Conservation (phyloP, 2,888 invertebrate genomes). For the Crematogaster levior region DNA sequence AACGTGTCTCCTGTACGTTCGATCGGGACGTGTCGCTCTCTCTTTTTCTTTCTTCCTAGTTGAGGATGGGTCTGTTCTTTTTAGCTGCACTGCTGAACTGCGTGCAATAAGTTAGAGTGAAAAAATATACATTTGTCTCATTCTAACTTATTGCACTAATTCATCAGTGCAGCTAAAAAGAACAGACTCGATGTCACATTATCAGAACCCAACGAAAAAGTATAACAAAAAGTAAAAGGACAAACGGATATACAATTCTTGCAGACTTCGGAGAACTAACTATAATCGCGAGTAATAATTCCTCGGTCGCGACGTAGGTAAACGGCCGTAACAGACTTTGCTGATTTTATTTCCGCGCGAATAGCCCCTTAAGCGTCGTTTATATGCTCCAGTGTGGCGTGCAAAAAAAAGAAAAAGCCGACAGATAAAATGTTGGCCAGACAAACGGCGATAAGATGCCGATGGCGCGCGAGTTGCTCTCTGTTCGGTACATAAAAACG, state of each 20-base stretch:
- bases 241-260: neutral
- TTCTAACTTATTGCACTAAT: no score
- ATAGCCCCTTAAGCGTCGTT: neutral
- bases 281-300: constrained; percentile 21
- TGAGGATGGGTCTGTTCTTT: no score
- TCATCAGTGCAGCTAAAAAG: no score
- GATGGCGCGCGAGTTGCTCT: neutral
- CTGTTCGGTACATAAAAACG: neutral
- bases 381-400: neutral
- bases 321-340: neutral
- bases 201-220: neutral
- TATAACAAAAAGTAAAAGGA: neutral
- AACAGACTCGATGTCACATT: no score
- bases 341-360: constrained; percentile 5
- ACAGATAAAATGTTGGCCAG: neutral
- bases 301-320: neutral
- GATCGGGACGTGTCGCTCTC: neutral
- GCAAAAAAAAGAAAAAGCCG: neutral
- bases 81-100: no score
- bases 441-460: constrained; percentile 5
- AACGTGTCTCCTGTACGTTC: neutral
- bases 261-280: neutral
- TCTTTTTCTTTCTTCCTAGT: neutral
- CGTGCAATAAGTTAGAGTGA: no score
- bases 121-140: no score